A percentile compares a stretch with the other conserved stretches of the same genome.
phyloP scores from a whole-genome alignment of 2,888 invertebrate genomes.

The Chloroclystis v-ata region DNA sequence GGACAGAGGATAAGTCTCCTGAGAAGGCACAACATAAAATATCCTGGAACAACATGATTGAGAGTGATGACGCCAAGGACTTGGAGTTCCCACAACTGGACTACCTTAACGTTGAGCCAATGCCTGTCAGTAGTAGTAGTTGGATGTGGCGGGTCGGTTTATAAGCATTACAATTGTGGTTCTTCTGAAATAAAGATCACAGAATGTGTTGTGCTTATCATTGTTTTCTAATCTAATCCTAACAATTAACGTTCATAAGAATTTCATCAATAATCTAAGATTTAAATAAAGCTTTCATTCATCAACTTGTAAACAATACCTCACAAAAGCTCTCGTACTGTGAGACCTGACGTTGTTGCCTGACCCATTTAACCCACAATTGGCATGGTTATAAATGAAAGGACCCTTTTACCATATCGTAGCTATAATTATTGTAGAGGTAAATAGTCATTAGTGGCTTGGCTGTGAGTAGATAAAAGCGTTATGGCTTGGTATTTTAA shows the following conservation, averaged over 20 bases:
- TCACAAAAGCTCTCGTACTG: constrained; percentile 6
- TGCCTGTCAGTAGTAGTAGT: constrained; percentile 59
- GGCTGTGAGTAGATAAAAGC: constrained; percentile 12
- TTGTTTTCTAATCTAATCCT: constrained; percentile 7
- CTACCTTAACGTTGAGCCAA: constrained; percentile 60
- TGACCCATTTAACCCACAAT: constrained; percentile 25
- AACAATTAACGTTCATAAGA: not conserved
- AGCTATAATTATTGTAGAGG: constrained; percentile 52
- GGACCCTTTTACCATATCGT: constrained; percentile 61
- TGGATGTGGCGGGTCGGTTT: constrained; percentile 30
- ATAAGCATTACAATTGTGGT: constrained; percentile 45
- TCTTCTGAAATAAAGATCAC: constrained; percentile 31
- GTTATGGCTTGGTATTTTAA: constrained; percentile 18
- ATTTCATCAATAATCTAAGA: not conserved
- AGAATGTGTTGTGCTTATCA: constrained; percentile 18
- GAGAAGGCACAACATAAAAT: constrained; percentile 45
- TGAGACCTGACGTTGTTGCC: constrained; percentile 11
- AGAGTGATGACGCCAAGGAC: constrained; percentile 36
- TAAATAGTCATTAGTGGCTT: constrained; percentile 20
- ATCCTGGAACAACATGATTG: constrained; percentile 50
- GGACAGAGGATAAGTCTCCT: constrained; percentile 47
- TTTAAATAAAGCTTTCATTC: not conserved
- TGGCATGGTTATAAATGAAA: constrained; percentile 53
- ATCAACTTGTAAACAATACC: constrained; percentile 4
- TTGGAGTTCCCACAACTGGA: constrained; percentile 52